Conservation (phyloP, 2,113 vertebrate genomes). For the Acrocephalus kingi region DNA sequence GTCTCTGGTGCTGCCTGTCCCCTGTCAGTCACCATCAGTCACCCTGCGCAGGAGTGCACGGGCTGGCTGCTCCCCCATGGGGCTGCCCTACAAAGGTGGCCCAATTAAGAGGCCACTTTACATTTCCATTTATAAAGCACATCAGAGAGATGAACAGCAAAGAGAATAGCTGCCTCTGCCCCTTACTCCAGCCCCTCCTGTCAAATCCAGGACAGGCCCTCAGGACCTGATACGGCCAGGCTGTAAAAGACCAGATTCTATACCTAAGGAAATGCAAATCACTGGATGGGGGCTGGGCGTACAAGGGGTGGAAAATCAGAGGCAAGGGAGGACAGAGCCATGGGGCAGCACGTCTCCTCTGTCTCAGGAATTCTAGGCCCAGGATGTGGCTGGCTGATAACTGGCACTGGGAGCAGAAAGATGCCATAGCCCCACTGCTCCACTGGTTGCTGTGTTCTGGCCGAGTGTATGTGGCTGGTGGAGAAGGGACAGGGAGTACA, state of each 20-base stretch:
- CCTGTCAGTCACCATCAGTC: neutral
- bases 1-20: neutral
- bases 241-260: neutral
- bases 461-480: accelerated
- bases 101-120: constrained; percentile 25
- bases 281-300: neutral
- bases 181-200: neutral
- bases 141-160: neutral
- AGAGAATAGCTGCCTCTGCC: neutral
- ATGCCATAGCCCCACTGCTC: neutral
- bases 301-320: neutral
- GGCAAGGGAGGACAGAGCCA: neutral
- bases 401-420: neutral
- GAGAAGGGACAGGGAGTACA: accelerated
- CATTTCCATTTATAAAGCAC: constrained; percentile 42
- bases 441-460: neutral
- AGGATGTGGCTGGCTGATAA: neutral
- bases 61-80: neutral
- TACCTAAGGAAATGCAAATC: neutral
- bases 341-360: neutral
- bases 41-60: neutral
- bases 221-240: neutral
- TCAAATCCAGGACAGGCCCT: constrained; percentile 47
- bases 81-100: constrained; percentile 22
- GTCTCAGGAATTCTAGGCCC: neutral